A percentile compares a stretch with the other conserved stretches of the same genome.
phyloP scores from a whole-genome alignment of 1,140 invertebrate genomes.

The Diorhabda sublineata region DNA sequence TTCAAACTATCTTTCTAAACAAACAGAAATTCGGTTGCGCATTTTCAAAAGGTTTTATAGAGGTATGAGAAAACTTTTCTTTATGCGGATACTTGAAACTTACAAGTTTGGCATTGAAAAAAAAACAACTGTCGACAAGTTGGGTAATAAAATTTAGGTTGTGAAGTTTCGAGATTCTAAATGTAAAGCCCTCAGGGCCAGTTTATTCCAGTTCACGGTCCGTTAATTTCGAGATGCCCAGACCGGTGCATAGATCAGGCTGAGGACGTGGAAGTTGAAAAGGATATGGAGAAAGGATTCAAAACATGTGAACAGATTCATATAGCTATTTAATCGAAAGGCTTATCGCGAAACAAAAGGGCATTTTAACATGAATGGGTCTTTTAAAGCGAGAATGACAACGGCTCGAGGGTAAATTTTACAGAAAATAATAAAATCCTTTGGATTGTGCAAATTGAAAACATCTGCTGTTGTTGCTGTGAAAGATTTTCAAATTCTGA shows the following conservation, averaged over 20 bases:
- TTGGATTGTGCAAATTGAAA: too few relatives aligned
- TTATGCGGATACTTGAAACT: slow-evolving; percentile 1
- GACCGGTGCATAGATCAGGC: not conserved
- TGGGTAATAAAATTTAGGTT: slow-evolving; percentile 2
- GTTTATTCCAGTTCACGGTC: slow-evolving; percentile 1
- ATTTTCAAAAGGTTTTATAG: not conserved
- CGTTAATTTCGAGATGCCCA: not conserved
- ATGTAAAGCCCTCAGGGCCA: not conserved
- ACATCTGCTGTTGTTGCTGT: too few relatives aligned
- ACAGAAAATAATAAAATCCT: too few relatives aligned
- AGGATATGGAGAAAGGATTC: not conserved
- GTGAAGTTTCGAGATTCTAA: slow-evolving; percentile 2
- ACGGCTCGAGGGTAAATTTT: too few relatives aligned
- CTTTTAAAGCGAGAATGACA: too few relatives aligned
- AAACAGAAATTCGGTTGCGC: not conserved
- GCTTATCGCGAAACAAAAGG: too few relatives aligned
- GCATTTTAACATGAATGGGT: too few relatives aligned
- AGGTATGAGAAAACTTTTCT: not conserved
- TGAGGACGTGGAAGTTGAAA: not conserved
- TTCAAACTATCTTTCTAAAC: not conserved
- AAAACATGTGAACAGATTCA: not conserved
- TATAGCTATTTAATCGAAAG: not conserved
- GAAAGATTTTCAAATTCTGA: too few relatives aligned
- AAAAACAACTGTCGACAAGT: slow-evolving; percentile 2
- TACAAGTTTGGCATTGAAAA: not conserved